phyloP scores from a whole-genome alignment of 2,113 vertebrate genomes.

The Melanerpes formicivorus region DNA sequence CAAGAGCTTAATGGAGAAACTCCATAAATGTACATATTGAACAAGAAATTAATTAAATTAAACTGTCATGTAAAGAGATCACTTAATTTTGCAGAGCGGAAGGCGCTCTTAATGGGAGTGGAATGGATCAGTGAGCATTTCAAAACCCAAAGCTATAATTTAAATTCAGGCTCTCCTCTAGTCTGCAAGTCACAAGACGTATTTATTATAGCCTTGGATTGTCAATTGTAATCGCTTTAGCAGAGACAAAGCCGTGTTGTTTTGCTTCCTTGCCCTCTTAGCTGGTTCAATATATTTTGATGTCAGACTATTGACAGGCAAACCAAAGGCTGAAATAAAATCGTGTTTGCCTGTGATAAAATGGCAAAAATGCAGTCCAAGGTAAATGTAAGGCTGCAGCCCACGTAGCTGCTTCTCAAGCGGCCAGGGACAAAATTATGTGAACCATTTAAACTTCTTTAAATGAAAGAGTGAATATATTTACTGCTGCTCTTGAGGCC shows the following conservation, averaged over 20 bases:
- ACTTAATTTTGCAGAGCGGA: slow-evolving; percentile 60
- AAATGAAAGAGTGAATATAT: slow-evolving; percentile 15
- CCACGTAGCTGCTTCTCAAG: neutral
- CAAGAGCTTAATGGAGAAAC: slow-evolving; percentile 48
- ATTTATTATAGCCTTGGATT: slow-evolving; percentile 63
- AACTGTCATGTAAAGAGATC: slow-evolving; percentile 66
- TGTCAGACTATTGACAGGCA: slow-evolving; percentile 54
- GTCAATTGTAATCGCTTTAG: slow-evolving; percentile 65
- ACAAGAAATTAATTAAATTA: slow-evolving; percentile 66
- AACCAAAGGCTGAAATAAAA: slow-evolving; percentile 27
- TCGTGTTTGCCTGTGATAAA: slow-evolving; percentile 26
- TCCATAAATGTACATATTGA: slow-evolving; percentile 1
- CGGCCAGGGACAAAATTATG: neutral
- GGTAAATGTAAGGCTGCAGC: neutral
- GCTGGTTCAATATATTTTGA: slow-evolving; percentile 36
- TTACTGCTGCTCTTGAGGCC: neutral
- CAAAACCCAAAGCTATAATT: slow-evolving; percentile 67
- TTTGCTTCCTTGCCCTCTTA: slow-evolving; percentile 46
- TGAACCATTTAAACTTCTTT: slow-evolving; percentile 17
- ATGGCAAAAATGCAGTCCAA: slow-evolving; percentile 27
- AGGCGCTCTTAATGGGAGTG: slow-evolving; percentile 62
- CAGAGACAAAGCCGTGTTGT: slow-evolving; percentile 42
- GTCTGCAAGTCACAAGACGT: slow-evolving; percentile 56
- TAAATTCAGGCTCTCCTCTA: slow-evolving; percentile 56
- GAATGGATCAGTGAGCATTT: slow-evolving; percentile 70